These are phyloP conservation scores for Helicorthomorpha holstii DNA, from an alignment of 1,140 invertebrate genomes.

Conservation along the genomic window DNA sequence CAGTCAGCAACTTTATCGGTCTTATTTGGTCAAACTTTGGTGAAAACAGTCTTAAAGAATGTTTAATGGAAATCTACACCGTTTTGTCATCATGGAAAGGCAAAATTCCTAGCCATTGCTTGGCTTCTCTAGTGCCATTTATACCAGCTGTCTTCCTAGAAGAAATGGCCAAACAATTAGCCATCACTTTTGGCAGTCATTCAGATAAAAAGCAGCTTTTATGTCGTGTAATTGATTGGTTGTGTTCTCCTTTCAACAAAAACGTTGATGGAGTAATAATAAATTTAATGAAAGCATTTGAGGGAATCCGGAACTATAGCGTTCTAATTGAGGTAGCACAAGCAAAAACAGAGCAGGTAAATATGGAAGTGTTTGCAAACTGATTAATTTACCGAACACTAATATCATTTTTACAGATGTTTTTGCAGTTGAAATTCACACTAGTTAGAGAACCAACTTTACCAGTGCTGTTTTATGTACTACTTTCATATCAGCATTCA, in stretches of 20 bases:
- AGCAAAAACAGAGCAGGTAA: not conserved
- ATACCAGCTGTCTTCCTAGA: not conserved
- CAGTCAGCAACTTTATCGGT: not conserved
- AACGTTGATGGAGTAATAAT: not conserved
- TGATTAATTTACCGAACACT: not conserved
- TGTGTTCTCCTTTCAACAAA: not conserved
- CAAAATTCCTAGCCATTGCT: not conserved
- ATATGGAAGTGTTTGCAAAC: not conserved
- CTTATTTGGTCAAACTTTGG: not conserved
- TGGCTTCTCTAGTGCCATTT: not conserved
- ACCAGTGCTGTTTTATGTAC: slow-evolving; percentile 13
- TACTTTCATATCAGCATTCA: slow-evolving; percentile 22
- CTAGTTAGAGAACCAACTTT: not conserved
- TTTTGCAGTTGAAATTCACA: not conserved
- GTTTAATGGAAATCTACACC: not conserved
- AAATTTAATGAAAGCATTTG: not conserved
- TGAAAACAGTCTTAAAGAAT: not conserved
- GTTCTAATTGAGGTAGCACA: not conserved
- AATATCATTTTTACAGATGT: not conserved
- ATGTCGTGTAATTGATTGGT: not conserved
- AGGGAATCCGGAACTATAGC: not conserved
- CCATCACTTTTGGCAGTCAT: not conserved
- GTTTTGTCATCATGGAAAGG: not conserved
- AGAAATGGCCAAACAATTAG: not conserved
- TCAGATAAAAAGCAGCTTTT: not conserved